A percentile compares a stretch with the other conserved stretches of the same genome.
phyloP scores from a whole-genome alignment of 2,888 invertebrate genomes.

The Tipula vernalis region DNA sequence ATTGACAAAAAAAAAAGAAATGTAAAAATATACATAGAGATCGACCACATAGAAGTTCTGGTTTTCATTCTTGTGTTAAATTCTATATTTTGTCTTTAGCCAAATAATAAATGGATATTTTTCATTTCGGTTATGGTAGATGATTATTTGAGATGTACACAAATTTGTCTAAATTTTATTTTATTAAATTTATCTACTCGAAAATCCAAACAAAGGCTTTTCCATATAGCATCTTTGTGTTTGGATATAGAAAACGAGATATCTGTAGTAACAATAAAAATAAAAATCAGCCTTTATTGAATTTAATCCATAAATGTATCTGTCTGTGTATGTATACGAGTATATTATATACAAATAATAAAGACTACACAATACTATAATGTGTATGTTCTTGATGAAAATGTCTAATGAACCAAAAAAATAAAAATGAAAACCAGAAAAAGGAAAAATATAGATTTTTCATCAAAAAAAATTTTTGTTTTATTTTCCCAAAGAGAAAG shows the following conservation, averaged over 20 bases:
- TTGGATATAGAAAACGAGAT: not conserved
- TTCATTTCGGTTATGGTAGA: too few species aligned
- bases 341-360: not conserved
- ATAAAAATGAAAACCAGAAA: not conserved
- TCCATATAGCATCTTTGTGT: not conserved
- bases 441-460: not conserved
- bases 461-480: not conserved
- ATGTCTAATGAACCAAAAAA: not conserved
- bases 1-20: too few species aligned
- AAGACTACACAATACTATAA: not conserved
- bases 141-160: not conserved
- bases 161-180: not conserved
- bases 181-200: not conserved
- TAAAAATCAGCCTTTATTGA: not conserved
- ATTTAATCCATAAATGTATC: not conserved
- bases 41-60: too few species aligned
- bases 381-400: not conserved
- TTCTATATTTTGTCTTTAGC: too few species aligned
- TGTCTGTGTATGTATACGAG: not conserved
- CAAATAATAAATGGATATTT: too few species aligned
- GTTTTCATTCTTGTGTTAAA: too few species aligned
- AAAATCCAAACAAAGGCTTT: not conserved
- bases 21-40: too few species aligned
- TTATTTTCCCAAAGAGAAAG: not conserved
- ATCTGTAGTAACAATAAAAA: not conserved